Evolutionary conservation across 2,113 vertebrate species (phyloP).

Genomic region (Gila orcuttii): DNA sequence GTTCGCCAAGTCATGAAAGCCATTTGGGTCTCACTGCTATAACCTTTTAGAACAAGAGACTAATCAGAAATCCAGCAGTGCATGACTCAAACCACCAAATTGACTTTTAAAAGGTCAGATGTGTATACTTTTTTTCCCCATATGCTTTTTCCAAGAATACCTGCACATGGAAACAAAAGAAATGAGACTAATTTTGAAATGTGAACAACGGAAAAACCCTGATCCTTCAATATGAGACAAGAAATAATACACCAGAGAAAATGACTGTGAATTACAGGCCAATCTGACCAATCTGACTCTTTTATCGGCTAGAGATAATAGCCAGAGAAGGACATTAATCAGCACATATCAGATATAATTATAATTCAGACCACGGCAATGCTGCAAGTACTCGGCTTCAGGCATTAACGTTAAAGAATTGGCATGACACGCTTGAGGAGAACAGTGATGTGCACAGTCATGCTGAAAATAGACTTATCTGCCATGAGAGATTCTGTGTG

Average conservation of each 20-base stretch:
- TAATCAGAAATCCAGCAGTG: conserved; percentile 30
- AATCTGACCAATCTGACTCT: neutral
- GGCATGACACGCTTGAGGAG: neutral
- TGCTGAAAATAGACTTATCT: conserved; percentile 28
- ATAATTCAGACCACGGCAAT: neutral
- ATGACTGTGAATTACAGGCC: neutral
- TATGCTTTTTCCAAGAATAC: neutral
- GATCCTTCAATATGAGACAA: neutral
- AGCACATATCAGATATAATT: conserved; percentile 31
- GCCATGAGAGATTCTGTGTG: conserved; percentile 5
- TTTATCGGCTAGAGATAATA: neutral
- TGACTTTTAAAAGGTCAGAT: conserved; percentile 47
- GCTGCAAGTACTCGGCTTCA: neutral
- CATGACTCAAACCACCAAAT: conserved; percentile 19
- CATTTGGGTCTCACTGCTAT: neutral
- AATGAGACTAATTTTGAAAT: neutral
- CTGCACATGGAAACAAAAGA: neutral
- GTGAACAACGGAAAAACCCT: neutral
- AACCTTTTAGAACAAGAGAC: conserved; percentile 41
- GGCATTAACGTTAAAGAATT: neutral
- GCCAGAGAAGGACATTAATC: conserved; percentile 1
- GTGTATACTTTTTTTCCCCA: neutral
- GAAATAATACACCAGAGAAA: neutral
- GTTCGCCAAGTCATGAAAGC: neutral
- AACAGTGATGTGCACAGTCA: conserved; percentile 30